Conservation (phyloP, 2,113 vertebrate genomes). For the Gopherus evgoodei region DNA sequence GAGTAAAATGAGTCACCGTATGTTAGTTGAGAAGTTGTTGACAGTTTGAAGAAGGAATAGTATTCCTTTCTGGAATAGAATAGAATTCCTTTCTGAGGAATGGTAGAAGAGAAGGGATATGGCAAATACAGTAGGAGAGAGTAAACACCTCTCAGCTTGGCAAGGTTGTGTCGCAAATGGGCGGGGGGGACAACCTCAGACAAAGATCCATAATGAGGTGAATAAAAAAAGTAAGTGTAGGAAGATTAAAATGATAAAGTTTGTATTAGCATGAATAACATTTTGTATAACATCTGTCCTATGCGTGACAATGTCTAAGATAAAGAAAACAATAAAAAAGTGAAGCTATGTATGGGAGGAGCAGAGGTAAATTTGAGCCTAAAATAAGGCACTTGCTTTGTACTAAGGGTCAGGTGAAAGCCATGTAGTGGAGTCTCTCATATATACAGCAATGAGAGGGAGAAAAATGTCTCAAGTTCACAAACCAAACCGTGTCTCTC, state of each 20-base stretch:
- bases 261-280: not conserved
- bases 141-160: not conserved
- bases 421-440: not conserved
- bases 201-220: conserved; percentile 3
- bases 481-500: not conserved
- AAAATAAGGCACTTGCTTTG: not conserved
- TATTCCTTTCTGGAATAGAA: no score
- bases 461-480: not conserved
- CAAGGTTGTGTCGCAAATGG: not conserved
- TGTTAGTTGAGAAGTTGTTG: conserved; percentile 32
- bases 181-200: not conserved
- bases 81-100: conserved; percentile 19
- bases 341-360: not conserved
- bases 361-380: not conserved
- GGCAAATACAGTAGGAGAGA: not conserved
- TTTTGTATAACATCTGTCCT: conserved; percentile 15
- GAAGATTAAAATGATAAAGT: not conserved
- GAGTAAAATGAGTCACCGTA: conserved; percentile 19
- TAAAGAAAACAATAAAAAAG: not conserved
- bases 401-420: not conserved
- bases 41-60: conserved; percentile 37
- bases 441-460: rapidly evolving
- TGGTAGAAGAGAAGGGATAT: not conserved
- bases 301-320: not conserved
- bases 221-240: not conserved